phyloP scores from a whole-genome alignment of 2,797 vertebrate genomes.

The Limosa lapponica region DNA sequence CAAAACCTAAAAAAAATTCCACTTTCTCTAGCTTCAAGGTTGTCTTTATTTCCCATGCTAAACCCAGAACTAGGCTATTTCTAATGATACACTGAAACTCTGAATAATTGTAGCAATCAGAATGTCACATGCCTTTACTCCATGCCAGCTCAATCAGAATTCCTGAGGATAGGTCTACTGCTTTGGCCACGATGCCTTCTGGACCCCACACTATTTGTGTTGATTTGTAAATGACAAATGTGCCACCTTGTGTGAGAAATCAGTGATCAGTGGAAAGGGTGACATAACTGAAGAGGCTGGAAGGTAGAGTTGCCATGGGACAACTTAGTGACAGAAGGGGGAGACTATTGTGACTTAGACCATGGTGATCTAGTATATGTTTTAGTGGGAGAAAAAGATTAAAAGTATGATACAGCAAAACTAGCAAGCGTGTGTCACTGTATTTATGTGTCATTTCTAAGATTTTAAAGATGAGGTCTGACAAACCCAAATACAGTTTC shows the following conservation, averaged over 20 bases:
- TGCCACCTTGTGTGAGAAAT: neutral
- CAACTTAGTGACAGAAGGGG: neutral
- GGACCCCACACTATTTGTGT: fast-evolving
- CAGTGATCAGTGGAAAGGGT: neutral
- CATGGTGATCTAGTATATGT: neutral
- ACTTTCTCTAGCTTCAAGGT: neutral
- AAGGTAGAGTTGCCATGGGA: neutral
- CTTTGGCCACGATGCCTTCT: neutral
- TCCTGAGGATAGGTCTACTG: neutral
- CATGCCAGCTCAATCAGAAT: neutral
- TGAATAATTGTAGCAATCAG: neutral
- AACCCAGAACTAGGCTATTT: neutral
- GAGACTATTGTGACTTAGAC: neutral
- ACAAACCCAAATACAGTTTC: neutral
- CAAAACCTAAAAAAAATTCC: neutral
- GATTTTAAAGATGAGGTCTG: neutral
- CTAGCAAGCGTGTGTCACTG: neutral
- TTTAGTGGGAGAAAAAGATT: neutral
- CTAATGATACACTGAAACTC: neutral
- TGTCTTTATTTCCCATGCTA: neutral
- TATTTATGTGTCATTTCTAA: neutral
- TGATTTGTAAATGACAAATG: neutral
- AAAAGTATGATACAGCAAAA: neutral
- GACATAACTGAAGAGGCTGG: neutral
- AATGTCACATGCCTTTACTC: neutral